phyloP scores from a whole-genome alignment of 1,140 invertebrate species.

The Anadara kagoshimensis region DNA sequence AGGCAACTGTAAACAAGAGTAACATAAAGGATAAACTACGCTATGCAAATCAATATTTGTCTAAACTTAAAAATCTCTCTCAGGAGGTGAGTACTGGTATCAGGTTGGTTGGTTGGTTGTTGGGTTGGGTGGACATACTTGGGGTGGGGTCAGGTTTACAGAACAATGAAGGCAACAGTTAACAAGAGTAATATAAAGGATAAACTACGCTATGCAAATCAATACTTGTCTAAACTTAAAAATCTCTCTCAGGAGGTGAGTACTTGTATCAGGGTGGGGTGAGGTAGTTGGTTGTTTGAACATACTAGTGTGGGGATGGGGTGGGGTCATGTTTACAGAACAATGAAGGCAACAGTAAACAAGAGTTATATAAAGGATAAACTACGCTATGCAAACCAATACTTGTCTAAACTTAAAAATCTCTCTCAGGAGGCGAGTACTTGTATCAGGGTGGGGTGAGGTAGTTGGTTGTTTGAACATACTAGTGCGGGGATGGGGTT shows the following conservation, averaged over 20 bases:
- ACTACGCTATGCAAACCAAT: conserved; percentile 79
- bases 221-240: conserved; percentile 62
- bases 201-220: conserved; percentile 81
- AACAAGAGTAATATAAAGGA: conserved; percentile 88
- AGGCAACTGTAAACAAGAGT: conserved; percentile 85
- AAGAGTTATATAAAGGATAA: conserved; percentile 86
- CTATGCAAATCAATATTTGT: conserved; percentile 76
- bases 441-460: neutral
- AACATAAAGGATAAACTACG: conserved; percentile 87
- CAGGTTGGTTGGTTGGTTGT: neutral
- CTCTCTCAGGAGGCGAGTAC: conserved; percentile 60
- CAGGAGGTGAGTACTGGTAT: conserved; percentile 55
- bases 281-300: no score
- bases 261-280: neutral
- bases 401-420: conserved; percentile 59
- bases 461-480: neutral
- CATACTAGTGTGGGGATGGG: neutral
- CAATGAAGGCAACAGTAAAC: conserved; percentile 80
- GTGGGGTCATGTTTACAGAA: conserved; percentile 69
- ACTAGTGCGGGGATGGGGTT: neutral
- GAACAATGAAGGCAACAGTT: conserved; percentile 85
- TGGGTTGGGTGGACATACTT: neutral
- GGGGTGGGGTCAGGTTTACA: conserved; percentile 28
- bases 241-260: conserved; percentile 61
- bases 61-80: conserved; percentile 58